phyloP scores from a whole-genome alignment of 2,888 invertebrate species.

The Diabrotica balteata region DNA sequence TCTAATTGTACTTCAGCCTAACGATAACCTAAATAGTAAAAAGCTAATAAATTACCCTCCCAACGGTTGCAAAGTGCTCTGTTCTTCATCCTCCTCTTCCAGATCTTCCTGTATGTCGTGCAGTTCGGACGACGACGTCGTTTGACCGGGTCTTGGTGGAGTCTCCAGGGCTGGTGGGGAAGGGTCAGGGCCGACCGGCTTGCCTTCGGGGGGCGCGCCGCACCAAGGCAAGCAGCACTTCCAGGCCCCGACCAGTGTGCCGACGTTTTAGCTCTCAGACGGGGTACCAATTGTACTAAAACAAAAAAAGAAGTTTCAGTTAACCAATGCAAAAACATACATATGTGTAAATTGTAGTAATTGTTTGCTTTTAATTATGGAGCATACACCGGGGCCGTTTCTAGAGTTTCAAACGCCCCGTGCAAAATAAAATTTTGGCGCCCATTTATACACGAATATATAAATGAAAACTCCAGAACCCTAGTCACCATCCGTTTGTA shows the following conservation, averaged over 20 bases:
- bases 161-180: slow-evolving; percentile 44
- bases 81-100: slow-evolving; percentile 48
- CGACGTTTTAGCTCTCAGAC: slow-evolving; percentile 44
- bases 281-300: slow-evolving; percentile 25
- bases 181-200: slow-evolving; percentile 54
- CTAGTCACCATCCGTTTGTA: no score
- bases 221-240: slow-evolving; percentile 86
- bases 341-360: no score
- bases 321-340: no score
- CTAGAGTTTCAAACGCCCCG: no score
- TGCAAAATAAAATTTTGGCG: no score
- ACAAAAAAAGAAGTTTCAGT: neutral
- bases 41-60: slow-evolving; percentile 13
- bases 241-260: slow-evolving; percentile 79
- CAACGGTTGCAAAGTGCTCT: slow-evolving; percentile 59
- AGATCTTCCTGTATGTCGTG: slow-evolving; percentile 82
- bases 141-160: slow-evolving; percentile 51
- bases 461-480: no score
- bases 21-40: no score
- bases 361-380: no score
- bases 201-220: slow-evolving; percentile 70
- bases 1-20: no score
- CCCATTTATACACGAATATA: no score
- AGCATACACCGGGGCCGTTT: no score
- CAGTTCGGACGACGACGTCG: slow-evolving; percentile 69